Base-by-base conservation (phyloP, 2,113 vertebrate genomes). In the Mobula birostris region DNA sequence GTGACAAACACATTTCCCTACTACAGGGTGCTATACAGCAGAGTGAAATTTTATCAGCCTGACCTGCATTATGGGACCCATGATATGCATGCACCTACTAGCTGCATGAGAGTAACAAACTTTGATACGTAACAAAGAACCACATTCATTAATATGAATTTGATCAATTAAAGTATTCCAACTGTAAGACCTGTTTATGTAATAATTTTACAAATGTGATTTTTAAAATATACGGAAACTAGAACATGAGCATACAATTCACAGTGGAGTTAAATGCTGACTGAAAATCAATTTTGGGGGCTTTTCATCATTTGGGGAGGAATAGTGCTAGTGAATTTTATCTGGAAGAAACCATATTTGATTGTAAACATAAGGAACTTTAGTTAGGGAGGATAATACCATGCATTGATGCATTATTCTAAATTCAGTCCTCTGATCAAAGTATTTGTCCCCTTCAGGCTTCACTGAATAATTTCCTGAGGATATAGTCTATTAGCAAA, bases 291-390 rank as follows among this genome's bases (percentile, higher is more conserved):
- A 24, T 40, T 36, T 72, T 8, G 48, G 48, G 48, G 48, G 48
- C 2, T 2, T 36, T 48, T 48, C 48, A 48, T 27, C 40, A 40
- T 9, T 66, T 66, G 12, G 61, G 6, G 70, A 56, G 27, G 74
- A 56, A 56, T 36, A 93, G 27, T 17, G 48, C 68, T 9, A 74
- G 32, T 76, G 91, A 74, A 93, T 74, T 74, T 76, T 76, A 40
- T 93, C 91, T 93, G 4, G 36, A 70, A 93, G 72, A 76, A 93
- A 72, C 85, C 68, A 93, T 72, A 93, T 93, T 74, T 74, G 24
- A 68, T 76, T 29, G 40, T 74, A 93, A 93, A 48, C 9, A 76
- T 9, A 76, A 68, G 36, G 21, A 76, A 48, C 36, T 76, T 70
- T 76, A 24, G 8, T 24, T 56, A 93, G 70, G 6, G 68, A 56